phyloP scores from a whole-genome alignment of 2,797 vertebrate species.

The Gambelia wislizenii region DNA sequence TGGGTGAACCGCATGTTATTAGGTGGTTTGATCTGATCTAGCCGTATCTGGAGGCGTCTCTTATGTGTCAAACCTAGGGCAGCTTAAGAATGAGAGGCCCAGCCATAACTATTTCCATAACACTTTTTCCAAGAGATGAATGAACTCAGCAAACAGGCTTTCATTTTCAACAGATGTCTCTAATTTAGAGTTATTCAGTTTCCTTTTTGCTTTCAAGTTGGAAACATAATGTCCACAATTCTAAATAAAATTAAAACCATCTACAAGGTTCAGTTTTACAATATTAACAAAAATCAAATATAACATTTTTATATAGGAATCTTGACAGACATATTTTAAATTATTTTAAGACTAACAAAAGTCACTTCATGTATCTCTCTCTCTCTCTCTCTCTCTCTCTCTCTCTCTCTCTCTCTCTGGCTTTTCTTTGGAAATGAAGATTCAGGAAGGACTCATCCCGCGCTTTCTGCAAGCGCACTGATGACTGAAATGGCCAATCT shows the following conservation, averaged over 20 bases:
- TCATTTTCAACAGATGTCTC: background rate
- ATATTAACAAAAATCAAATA: conserved; percentile 31
- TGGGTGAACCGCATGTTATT: background rate
- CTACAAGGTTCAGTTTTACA: background rate
- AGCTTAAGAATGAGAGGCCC: background rate
- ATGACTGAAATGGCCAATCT: too few species aligned
- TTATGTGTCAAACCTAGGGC: background rate
- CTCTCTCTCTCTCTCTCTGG: too few species aligned
- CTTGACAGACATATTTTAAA: conserved; percentile 42
- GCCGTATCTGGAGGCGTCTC: background rate
- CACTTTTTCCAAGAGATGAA: background rate
- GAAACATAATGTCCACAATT: background rate
- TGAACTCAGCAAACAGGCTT: background rate
- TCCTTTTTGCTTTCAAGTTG: background rate
- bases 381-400: too few species aligned
- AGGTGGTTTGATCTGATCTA: conserved; percentile 4
- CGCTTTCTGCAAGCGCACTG: too few species aligned
- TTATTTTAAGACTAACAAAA: conserved; percentile 38
- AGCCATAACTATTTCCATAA: background rate
- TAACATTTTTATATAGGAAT: conserved; percentile 1
- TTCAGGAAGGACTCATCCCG: too few species aligned
- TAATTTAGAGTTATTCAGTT: conserved; percentile 10
- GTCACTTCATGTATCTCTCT: conserved; percentile 45
- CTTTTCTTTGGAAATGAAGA: too few species aligned
- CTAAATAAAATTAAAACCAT: background rate